Evolutionary conservation across 2,888 invertebrate species (phyloP), one percentile per base, ranked within the genome.

Genomic region (Argyra leucocephala): DNA sequence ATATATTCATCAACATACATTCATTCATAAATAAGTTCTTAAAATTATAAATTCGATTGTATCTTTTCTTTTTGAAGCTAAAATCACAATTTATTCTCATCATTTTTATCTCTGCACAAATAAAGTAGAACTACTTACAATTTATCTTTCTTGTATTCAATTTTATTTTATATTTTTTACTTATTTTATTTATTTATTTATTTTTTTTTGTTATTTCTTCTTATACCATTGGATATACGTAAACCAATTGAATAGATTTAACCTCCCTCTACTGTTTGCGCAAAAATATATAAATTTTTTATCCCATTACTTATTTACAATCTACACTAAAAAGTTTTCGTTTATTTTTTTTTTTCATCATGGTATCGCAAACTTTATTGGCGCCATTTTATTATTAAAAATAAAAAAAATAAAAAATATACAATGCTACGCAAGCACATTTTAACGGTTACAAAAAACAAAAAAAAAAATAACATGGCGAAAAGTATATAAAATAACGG

Each of bases 341-440:
- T 48, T 48, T 48, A 48, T n/a, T 18, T 48, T n/a, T 5, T 3
- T 48, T 48, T 48, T 15, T 48, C n/a, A 18, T 48, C n/a, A 48
- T 48, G 5, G 1, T 48, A 18, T 48, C n/a, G 48, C 48, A 48
- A 48, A 48, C 12, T 48, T 48, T 48, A 15, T 48, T 48, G 48
- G 48, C 48, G 48, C 48, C 48, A 48, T 48, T 48, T 48, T 48
- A 48, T 48, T 48, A 48, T 48, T 48, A 12, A 31, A 31, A 31
- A 31, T 10, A 31, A 31, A 6, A 31, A 31, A 6, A 31, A 31
- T 7, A 31, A 4, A 6, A n/a, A n/a, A n/a, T n/a, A n/a, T n/a
- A n/a, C n/a, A 48, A 48, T 48, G 48, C 48, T 48, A 48, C 48
- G 48, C 48, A 48, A 48, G 48, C 48, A 48, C 48, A 48, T 31